Conservation (phyloP, 92 coral and sea anemone genomes). For the Actinostola sp. region DNA sequence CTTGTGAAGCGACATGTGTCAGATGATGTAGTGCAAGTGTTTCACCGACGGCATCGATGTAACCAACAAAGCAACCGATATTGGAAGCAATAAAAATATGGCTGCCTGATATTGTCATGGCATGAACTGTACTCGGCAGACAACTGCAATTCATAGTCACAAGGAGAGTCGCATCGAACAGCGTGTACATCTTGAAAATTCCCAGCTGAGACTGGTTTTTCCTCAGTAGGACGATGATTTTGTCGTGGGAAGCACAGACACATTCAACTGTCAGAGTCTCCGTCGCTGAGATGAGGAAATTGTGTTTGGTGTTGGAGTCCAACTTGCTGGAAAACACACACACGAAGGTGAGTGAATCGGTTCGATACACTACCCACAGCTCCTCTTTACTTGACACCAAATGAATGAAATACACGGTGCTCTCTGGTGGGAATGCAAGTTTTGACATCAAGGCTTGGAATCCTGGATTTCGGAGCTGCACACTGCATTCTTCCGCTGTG, state of each 20-base stretch:
- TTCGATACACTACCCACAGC: slow-evolving; percentile 45
- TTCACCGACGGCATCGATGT: not conserved
- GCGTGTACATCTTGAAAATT: not conserved
- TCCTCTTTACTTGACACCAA: slow-evolving; percentile 26
- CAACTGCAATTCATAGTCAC: not conserved
- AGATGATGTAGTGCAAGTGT: not conserved
- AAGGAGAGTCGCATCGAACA: not conserved
- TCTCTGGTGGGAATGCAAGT: slow-evolving; percentile 37
- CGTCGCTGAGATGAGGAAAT: not conserved
- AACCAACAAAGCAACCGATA: slow-evolving; percentile 1
- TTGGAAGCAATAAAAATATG: not conserved
- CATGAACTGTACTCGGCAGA: not conserved
- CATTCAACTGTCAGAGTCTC: not conserved
- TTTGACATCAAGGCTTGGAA: slow-evolving; percentile 55
- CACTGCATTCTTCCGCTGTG: slow-evolving; percentile 23
- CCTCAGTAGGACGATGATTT: not conserved
- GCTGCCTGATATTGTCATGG: not conserved
- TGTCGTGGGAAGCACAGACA: not conserved
- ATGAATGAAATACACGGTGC: slow-evolving; percentile 22
- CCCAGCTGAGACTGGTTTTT: not conserved
- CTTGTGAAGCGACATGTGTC: not conserved
- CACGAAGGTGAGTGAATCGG: not conserved
- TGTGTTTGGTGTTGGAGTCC: not conserved
- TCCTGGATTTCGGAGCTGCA: slow-evolving; percentile 39
- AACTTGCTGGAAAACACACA: slow-evolving; percentile 21